Percentiles rank a stretch among this genome's conserved stretches.
These are phyloP conservation scores for Ciconia maguari DNA, from an alignment of 2,113 vertebrate species.

Conservation along the genomic window DNA sequence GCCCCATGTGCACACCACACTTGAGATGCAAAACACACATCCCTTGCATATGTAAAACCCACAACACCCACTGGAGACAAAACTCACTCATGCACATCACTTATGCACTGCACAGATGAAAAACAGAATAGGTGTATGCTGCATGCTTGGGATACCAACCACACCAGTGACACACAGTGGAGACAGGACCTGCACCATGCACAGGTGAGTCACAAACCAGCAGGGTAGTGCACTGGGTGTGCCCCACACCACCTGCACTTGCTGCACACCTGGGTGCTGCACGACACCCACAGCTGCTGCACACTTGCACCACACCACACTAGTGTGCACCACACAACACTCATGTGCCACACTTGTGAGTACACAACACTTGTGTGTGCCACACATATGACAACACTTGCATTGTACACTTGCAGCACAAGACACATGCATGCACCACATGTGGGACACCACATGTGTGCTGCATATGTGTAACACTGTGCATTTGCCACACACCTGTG, in stretches of 20 bases:
- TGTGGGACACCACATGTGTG: no score
- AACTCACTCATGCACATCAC: not conserved
- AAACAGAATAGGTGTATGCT: not conserved
- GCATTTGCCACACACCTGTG: not conserved
- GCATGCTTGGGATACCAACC: not conserved
- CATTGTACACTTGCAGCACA: not conserved
- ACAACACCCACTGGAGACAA: not conserved
- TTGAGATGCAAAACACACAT: not conserved
- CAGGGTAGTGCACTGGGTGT: no score
- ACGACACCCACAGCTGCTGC: not conserved
- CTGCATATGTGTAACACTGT: not conserved
- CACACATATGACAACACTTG: not conserved
- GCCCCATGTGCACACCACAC: rapidly evolving
- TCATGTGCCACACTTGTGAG: not conserved
- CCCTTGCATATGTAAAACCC: rapidly evolving
- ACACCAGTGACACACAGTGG: rapidly evolving
- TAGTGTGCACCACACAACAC: no score
- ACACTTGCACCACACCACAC: not conserved
- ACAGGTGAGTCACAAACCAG: not conserved
- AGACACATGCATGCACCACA: no score
- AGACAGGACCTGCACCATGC: not conserved
- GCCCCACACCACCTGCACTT: not conserved
- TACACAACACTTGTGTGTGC: no score
- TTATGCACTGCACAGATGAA: rapidly evolving
- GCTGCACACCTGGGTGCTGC: not conserved